phyloP scores from a whole-genome alignment of 2,797 vertebrate species.

The Lagodon rhomboides region DNA sequence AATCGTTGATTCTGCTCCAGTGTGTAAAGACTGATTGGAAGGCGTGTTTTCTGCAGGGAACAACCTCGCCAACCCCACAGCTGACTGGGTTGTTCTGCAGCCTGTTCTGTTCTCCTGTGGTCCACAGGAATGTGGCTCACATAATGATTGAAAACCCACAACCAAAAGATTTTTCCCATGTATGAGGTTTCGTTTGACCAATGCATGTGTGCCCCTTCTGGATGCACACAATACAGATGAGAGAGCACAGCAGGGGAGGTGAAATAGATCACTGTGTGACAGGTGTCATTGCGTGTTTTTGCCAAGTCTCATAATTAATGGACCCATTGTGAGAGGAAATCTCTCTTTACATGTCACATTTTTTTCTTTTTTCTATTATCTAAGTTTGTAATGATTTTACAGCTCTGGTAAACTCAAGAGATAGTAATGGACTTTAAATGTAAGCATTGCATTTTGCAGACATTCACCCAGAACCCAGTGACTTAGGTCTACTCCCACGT shows the following conservation, averaged over 20 bases:
- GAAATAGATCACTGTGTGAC: constrained; percentile 30
- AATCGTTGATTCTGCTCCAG: constrained; percentile 58
- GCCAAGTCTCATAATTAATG: constrained; percentile 5
- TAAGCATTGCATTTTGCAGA: background rate
- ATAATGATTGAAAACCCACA: constrained; percentile 64
- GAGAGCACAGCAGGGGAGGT: constrained; percentile 8
- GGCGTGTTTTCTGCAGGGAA: constrained; percentile 52
- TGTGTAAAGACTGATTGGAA: constrained; percentile 59
- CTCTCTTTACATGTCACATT: background rate
- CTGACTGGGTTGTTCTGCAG: constrained; percentile 54
- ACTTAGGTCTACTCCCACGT: background rate
- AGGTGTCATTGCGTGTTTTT: constrained; percentile 30
- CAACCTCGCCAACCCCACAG: constrained; percentile 59
- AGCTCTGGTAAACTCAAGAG: background rate
- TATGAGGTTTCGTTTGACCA: constrained; percentile 48
- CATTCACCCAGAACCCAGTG: too few species aligned
- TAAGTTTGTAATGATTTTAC: background rate
- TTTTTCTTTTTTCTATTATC: too few species aligned
- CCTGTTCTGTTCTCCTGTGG: constrained; percentile 65
- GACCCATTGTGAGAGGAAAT: background rate
- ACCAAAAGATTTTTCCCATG: constrained; percentile 53
- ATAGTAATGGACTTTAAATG: background rate
- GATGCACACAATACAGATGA: constrained; percentile 27
- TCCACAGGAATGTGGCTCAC: constrained; percentile 68
- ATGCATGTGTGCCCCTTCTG: constrained; percentile 20